phyloP scores from a whole-genome alignment of 2,797 vertebrate genomes.

The Ctenosaura bakeri region DNA sequence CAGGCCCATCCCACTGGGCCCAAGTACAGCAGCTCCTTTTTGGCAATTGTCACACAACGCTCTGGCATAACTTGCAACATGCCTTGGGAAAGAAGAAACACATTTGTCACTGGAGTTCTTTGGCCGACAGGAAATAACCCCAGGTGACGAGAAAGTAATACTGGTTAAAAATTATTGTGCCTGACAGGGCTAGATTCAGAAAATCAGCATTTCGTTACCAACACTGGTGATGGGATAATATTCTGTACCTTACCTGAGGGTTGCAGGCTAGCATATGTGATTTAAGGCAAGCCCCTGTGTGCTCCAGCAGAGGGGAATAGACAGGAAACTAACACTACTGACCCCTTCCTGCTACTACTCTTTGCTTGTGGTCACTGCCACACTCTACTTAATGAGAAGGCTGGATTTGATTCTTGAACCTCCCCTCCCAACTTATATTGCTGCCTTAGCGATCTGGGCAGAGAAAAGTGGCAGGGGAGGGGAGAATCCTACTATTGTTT shows the following conservation, averaged over 20 bases:
- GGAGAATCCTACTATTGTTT: neutral
- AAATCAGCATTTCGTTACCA: neutral
- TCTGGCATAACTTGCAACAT: slow-evolving; percentile 21
- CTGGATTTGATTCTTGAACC: neutral
- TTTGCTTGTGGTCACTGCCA: neutral
- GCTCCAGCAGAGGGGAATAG: neutral
- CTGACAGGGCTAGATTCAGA: neutral
- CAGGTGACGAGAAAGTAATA: neutral
- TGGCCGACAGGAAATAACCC: neutral
- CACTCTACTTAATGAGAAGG: neutral
- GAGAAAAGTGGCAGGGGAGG: neutral
- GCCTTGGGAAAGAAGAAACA: neutral
- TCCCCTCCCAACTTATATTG: neutral
- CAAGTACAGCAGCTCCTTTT: slow-evolving; percentile 24
- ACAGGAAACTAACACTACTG: neutral
- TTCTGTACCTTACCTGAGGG: neutral
- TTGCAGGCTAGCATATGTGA: neutral
- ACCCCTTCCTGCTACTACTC: neutral
- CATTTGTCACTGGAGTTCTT: neutral
- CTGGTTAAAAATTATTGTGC: neutral
- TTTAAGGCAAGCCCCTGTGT: neutral
- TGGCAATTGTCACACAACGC: slow-evolving; percentile 13
- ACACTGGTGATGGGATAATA: neutral
- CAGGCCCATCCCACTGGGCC: neutral
- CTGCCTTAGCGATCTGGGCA: neutral